phyloP scores from a whole-genome alignment of 1,140 invertebrate species.

The Drosophila nasuta region DNA sequence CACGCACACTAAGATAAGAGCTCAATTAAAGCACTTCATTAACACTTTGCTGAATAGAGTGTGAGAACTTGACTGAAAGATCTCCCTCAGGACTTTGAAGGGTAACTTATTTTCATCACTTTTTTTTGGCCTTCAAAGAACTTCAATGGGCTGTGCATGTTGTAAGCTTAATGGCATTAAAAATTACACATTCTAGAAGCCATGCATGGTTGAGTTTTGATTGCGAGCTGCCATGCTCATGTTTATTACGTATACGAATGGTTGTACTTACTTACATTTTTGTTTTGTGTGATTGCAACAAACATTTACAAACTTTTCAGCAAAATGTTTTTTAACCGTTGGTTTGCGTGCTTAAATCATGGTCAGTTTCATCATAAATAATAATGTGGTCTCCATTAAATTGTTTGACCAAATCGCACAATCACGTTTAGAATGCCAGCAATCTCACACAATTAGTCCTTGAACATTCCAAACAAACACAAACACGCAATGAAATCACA shows the following conservation, averaged over 20 bases:
- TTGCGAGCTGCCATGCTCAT: constrained; percentile 8
- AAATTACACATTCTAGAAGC: constrained; percentile 18
- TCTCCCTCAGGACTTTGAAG: constrained; percentile 3
- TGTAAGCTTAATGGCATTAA: constrained; percentile 12
- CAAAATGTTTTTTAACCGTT: constrained; percentile 69
- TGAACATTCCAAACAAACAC: constrained; percentile 14
- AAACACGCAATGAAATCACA: constrained; percentile 23
- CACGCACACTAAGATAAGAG: constrained; percentile 13
- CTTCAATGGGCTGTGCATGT: constrained; percentile 33
- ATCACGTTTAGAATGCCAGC: constrained; percentile 46
- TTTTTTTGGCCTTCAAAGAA: constrained; percentile 1
- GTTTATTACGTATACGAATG: constrained; percentile 11
- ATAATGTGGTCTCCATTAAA: constrained; percentile 58
- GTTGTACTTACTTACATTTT: not conserved
- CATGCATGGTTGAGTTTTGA: constrained; percentile 13
- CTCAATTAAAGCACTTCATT: constrained; percentile 55
- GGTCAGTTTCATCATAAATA: constrained; percentile 52
- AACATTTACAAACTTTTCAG: constrained; percentile 33
- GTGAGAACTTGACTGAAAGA: not conserved
- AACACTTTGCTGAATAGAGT: constrained; percentile 8
- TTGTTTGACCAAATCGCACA: constrained; percentile 68
- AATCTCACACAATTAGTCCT: constrained; percentile 29
- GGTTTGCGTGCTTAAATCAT: constrained; percentile 63
- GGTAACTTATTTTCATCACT: constrained; percentile 1
- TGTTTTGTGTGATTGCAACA: constrained; percentile 7